phyloP scores from a whole-genome alignment of 2,888 invertebrate genomes.

The Andrena dorsata region DNA sequence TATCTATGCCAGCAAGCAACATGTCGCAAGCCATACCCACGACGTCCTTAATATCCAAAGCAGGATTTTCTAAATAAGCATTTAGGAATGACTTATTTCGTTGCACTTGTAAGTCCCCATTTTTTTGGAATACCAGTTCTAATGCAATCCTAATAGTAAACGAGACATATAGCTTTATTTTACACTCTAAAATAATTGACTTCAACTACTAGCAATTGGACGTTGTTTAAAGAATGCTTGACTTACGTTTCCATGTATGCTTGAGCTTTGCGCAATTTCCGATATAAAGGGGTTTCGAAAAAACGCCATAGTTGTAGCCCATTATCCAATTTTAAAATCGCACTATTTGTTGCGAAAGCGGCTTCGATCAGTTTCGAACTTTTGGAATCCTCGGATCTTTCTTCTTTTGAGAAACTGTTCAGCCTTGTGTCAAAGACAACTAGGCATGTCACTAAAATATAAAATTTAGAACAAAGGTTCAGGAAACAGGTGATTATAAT shows the following conservation, averaged over 20 bases:
- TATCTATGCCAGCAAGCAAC: conserved; percentile 94
- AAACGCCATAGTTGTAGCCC: conserved; percentile 90
- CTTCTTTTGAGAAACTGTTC: conserved; percentile 88
- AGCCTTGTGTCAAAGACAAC: conserved; percentile 90
- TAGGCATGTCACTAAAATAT: conserved; percentile 89
- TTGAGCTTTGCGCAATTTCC: conserved; percentile 89
- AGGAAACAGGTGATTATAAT: not conserved
- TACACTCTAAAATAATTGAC: not conserved
- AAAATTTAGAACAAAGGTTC: not conserved
- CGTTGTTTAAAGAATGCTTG: not conserved
- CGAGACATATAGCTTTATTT: not conserved
- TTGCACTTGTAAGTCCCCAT: conserved; percentile 78
- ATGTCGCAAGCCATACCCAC: conserved; percentile 94
- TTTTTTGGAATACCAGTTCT: conserved; percentile 88
- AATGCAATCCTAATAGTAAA: conserved; percentile 87
- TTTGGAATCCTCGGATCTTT: conserved; percentile 87
- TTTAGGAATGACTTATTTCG: conserved; percentile 87
- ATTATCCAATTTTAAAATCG: conserved; percentile 89
- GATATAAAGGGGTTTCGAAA: conserved; percentile 91
- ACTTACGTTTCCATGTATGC: conserved; percentile 89
- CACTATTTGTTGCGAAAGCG: conserved; percentile 91
- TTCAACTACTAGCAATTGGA: not conserved
- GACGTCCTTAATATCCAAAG: conserved; percentile 92
- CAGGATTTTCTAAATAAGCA: conserved; percentile 89
- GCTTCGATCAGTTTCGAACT: conserved; percentile 90